Conservation (phyloP, 2,797 vertebrate genomes). For the Coregonus suidteri region DNA sequence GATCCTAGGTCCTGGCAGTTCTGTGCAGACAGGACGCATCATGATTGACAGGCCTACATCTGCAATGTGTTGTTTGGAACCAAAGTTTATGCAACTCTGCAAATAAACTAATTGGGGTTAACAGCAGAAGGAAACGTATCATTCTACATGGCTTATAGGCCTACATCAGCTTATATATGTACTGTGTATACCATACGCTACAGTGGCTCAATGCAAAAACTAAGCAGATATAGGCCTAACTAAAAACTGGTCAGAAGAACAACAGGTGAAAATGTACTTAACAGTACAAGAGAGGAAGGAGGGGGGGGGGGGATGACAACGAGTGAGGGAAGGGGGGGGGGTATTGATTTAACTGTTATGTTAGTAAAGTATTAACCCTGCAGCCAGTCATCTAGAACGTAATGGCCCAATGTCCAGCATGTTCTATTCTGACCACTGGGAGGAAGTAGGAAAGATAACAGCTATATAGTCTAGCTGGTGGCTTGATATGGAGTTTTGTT, state of each 20-base stretch:
- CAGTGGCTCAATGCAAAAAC: too few relatives aligned
- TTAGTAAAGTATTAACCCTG: slow-evolving; percentile 45
- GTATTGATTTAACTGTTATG: slow-evolving; percentile 28
- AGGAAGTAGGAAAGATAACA: too few relatives aligned
- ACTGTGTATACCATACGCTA: too few relatives aligned
- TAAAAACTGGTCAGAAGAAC: neutral
- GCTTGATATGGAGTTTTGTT: neutral
- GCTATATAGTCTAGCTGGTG: neutral
- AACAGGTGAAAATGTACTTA: neutral
- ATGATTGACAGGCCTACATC: too few relatives aligned
- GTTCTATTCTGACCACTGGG: too few relatives aligned
- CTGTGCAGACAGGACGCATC: too few relatives aligned
- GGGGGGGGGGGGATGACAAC: neutral
- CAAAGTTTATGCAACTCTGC: too few relatives aligned
- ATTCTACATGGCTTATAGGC: neutral
- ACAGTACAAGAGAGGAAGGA: neutral
- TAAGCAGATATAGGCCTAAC: too few relatives aligned
- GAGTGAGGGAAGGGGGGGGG: neutral
- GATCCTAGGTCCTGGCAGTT: too few relatives aligned
- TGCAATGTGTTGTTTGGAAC: too few relatives aligned
- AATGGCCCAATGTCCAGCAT: neutral
- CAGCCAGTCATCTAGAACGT: slow-evolving; percentile 17
- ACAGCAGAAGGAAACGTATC: too few relatives aligned
- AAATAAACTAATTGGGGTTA: neutral
- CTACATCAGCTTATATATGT: too few relatives aligned